phyloP scores from a whole-genome alignment of 1,140 invertebrate genomes.

The Sinonovacula constricta region DNA sequence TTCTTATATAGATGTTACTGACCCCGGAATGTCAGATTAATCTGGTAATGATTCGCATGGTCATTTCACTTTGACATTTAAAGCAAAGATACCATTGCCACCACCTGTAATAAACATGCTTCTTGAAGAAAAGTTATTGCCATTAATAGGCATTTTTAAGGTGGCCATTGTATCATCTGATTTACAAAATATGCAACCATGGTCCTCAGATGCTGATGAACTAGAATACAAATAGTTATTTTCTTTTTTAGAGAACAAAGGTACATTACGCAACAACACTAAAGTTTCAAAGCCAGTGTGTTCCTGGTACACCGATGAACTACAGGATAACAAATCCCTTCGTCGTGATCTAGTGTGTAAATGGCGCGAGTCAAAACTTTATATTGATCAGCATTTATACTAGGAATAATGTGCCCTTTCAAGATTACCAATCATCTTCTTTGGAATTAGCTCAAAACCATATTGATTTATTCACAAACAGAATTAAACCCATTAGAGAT shows the following conservation, averaged over 20 bases:
- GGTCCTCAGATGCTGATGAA: not conserved
- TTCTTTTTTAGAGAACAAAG: not conserved
- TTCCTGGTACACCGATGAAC: not conserved
- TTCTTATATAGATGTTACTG: slow-evolving; percentile 5
- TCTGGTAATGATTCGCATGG: slow-evolving; percentile 5
- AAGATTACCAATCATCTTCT: not conserved
- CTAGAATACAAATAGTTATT: not conserved
- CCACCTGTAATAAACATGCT: slow-evolving; percentile 10
- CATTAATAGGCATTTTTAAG: not conserved
- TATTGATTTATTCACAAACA: not conserved
- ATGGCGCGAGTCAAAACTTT: not conserved
- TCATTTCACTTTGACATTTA: slow-evolving; percentile 18
- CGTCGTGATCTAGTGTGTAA: not conserved
- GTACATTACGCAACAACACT: not conserved
- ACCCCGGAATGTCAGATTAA: slow-evolving; percentile 15
- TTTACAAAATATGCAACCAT: not conserved
- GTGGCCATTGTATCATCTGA: slow-evolving; percentile 5
- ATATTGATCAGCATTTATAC: not conserved
- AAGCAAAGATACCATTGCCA: not conserved
- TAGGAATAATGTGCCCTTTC: not conserved
- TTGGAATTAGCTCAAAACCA: not conserved
- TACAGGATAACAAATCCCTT: not conserved
- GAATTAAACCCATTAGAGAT: not conserved
- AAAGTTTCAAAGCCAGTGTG: not conserved
- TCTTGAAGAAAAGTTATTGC: slow-evolving; percentile 6